Base-by-base conservation (phyloP, 1,140 invertebrate genomes). In the Limonius californicus region DNA sequence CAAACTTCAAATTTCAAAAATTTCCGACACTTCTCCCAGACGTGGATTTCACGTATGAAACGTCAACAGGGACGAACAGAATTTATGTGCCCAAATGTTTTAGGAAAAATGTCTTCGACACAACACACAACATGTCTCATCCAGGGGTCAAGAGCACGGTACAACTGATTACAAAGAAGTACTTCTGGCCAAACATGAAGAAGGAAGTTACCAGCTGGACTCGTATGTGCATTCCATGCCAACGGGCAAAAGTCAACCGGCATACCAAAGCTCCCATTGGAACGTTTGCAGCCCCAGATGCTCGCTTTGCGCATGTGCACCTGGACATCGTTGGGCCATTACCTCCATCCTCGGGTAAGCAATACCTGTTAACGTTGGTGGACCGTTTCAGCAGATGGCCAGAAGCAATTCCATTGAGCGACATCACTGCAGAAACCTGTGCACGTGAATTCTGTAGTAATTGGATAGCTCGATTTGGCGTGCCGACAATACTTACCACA, bases 241-340 rank as follows among this genome's bases (percentile, higher is more conserved):
- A 77, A 43, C 35, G 57, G 23, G 19, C 59, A 4, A 77, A 77
- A 61, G 56, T 71, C 0, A 47, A 53, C 0, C 62, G 69, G 14
- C 71, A 77, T 3, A 7, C 16, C 1, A 8, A 16, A 6, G 18
- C 71, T 11, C 74, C 72, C 19, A 11, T 70, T 7, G 57, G 61
- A 11, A 9, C 35, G 11, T 76, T 74, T 59, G 4, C 14, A 14
- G 20, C 82, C 16, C 19, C 63, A 16, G 62, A 62, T 19, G 21
- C 16, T 23, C 64, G 68, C 4, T 74, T 74, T 57, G 62, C 68
- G 8, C 72, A 70, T 9, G 50, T 69, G 6, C 77, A 84, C 65
- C 62, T 83, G 0, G 82, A 84, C 67, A 69, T 84, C 0, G 69
- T 84, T 7, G 76, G 79, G 0, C 80, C 76, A 0, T 53, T 84